Evolutionary conservation across 2,797 vertebrate species (phyloP), one percentile per base, ranked within the genome.

Genomic region (Spheniscus humboldti): DNA sequence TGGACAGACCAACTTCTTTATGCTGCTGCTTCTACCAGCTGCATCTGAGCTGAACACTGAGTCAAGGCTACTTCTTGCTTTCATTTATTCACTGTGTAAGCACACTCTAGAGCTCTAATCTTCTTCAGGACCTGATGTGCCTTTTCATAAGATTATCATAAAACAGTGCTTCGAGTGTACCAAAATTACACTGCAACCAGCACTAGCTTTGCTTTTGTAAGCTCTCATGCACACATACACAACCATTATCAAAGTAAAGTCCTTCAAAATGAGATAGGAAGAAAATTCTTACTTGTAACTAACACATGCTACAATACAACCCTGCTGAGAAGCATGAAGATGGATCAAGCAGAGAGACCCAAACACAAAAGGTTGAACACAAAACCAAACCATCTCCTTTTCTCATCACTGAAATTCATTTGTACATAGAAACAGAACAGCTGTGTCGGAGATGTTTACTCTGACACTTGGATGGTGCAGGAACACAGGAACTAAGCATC

Each of bases 221-320:
- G 35, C 10, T 37, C 22, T 66, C 5, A 2, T 18, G 6, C 39
- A 76, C 0, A 0, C 11, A 18, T 19, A 23, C 3, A 0, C 9
- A 66, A 37, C 18, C 20, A 23, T 41, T 80, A 84, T 16, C 30
- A 23, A 66, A 71, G 18, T 17, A 0, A 55, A 78, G 43, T 33
- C 30, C 62, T 79, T 73, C 88, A 69, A 68, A 93, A 57, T 5
- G 8, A 90, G 52, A 57, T 2, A 50, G 24, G 25, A 73, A 48
- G 37, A 43, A 79, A 69, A 76, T 57, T 73, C 27, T 45, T 66
- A 27, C 45, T 50, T 75, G 68, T 30, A 84, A 2, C 55, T 47
- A 64, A 57, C 8, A 41, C 22, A 5, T 5, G 39, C 27, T 71
- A 48, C 35, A 84, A 22, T 16, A 64, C 0, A 1, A 56, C 14